Base-by-base conservation (phyloP, 2,888 invertebrate species). In the Xylocampa areola region DNA sequence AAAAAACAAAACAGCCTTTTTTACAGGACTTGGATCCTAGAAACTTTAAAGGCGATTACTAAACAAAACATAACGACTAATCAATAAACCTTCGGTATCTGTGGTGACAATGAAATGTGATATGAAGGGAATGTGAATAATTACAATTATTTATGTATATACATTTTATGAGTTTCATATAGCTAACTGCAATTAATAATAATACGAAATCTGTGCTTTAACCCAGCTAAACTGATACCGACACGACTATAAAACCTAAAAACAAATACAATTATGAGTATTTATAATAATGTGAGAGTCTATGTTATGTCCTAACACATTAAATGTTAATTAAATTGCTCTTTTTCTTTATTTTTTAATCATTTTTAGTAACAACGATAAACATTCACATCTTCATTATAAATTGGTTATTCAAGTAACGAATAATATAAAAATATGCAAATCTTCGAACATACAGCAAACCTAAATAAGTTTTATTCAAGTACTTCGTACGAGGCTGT, bases 61-160 rank as follows among this genome's bases (percentile, higher is more conserved):
- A 48, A 54, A 61, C 66, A 59, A 60, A 69, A 55, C 43, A 76
- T 39, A 69, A 74, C 55, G 37, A 43, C n/a, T n/a, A 69, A 65
- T 67, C 65, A 71, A 61, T 44, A 54, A 39, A 65, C 29, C 35
- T 45, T 51, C 35, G 59, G 58, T 66, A 66, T 51, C 44, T 29
- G 17, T 55, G 37, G 37, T 54, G 60, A 47, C 40, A 48, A 49
- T 45, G 49, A 48, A 51, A 64, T 36, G 27, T 41, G 51, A 45
- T n/a, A 58, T 54, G 59, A 55, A 58, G 58, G 73, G 73, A 76
- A 73, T 73, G 73, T 73, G 59, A 68, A 25, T 52, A 52, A 61
- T 74, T 61, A 71, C 58, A 75, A 60, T 68, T 64, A 67, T 41
- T 58, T 64, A 70, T 45, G 21, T 35, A 67, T 75, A 32, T 75